Evolutionary conservation across 2,113 vertebrate species (phyloP).

Genomic region (Chunga burmeisteri): DNA sequence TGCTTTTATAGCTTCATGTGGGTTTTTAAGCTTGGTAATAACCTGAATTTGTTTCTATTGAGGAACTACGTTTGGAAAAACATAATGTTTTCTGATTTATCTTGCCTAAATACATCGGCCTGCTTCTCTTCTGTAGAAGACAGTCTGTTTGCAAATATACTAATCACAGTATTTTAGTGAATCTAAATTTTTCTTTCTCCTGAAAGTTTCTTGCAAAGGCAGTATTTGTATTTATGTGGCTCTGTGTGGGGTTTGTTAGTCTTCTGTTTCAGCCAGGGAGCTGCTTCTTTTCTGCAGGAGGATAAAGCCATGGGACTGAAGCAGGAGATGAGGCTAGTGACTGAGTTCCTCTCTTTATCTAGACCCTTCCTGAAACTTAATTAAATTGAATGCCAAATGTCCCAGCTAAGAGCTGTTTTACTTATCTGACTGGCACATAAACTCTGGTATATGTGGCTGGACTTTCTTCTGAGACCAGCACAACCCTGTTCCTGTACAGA

Average conservation of each 20-base stretch:
- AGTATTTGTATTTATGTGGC: background rate
- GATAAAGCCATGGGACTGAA: background rate
- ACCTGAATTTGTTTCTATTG: background rate
- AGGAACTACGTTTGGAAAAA: background rate
- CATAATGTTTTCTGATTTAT: background rate
- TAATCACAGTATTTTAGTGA: background rate
- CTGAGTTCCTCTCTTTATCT: background rate
- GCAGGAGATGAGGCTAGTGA: background rate
- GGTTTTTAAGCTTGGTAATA: background rate
- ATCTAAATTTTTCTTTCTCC: background rate
- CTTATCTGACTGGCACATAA: background rate
- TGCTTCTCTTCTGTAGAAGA: background rate
- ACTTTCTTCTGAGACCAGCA: background rate
- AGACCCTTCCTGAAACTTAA: background rate
- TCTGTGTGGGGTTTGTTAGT: background rate
- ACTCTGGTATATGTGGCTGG: background rate
- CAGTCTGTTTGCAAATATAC: background rate
- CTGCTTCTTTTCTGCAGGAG: background rate
- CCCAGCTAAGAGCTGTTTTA: background rate
- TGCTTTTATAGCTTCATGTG: background rate
- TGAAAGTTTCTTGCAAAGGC: background rate
- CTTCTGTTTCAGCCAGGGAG: background rate
- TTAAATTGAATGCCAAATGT: background rate
- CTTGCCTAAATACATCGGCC: background rate
- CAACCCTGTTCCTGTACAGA: fast-evolving